These are phyloP conservation scores for Delphinus delphis DNA, from an alignment of 2,113 vertebrate species.

Conservation along the genomic window DNA sequence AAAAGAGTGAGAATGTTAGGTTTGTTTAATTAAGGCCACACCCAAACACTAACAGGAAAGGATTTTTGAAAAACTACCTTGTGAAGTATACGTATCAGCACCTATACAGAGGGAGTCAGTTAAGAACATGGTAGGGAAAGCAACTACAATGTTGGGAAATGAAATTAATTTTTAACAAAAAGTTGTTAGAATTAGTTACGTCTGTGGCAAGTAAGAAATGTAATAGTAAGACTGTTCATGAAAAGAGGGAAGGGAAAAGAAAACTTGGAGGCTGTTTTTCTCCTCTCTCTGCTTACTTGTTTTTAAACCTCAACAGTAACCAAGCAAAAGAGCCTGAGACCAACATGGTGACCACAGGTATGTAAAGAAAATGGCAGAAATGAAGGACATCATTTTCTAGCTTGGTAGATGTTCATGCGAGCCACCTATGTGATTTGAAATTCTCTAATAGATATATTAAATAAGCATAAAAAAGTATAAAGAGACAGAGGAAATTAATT, in stretches of 20 bases:
- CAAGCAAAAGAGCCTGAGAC: neutral
- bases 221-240: neutral
- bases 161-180: conserved; percentile 5
- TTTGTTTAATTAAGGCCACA: neutral
- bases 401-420: neutral
- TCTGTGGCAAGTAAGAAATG: neutral
- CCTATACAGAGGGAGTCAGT: neutral
- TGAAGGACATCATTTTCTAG: neutral
- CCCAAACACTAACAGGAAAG: neutral
- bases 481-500: neutral
- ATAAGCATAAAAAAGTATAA: neutral
- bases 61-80: neutral
- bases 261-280: neutral
- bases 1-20: too few relatives aligned
- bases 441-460: neutral
- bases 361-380: neutral
- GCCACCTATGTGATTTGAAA: neutral
- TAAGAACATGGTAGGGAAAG: neutral
- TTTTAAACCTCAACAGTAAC: neutral
- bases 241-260: neutral
- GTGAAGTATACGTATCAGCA: neutral
- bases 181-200: neutral
- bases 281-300: neutral
- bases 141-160: neutral
- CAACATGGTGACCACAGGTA: neutral